A percentile compares a stretch with the other conserved stretches of the same genome.
Conservation (phyloP, 2,888 invertebrate species). For the Hecatera dysodea region DNA sequence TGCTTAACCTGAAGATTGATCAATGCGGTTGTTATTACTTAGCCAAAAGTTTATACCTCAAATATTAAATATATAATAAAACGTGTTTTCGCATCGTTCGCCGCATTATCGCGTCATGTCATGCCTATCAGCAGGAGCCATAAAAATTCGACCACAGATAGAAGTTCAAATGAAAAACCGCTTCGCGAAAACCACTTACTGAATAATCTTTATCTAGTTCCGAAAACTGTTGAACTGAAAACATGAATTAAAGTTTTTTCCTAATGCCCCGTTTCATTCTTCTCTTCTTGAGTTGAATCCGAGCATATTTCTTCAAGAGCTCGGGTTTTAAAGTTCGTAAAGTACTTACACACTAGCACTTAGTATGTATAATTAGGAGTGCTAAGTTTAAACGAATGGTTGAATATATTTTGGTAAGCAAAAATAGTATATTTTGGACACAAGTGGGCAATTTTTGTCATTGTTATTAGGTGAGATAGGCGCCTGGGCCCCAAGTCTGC, state of each 20-base stretch:
- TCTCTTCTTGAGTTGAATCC: constrained; percentile 1
- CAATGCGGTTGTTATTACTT: no score
- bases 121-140: not conserved
- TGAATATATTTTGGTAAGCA: not conserved
- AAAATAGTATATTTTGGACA: not conserved
- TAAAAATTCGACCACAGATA: not conserved
- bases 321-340: constrained; percentile 28
- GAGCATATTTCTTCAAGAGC: constrained; percentile 36
- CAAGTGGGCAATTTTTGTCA: no score
- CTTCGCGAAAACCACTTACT: not conserved
- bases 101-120: no score
- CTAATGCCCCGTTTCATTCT: constrained; percentile 6
- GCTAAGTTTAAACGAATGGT: not conserved
- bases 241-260: constrained; percentile 37
- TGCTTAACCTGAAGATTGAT: no score
- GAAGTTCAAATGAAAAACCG: constrained; percentile 8
- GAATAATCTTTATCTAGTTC: constrained; percentile 11
- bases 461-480: no score
- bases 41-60: no score
- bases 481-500: no score
- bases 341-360: constrained; percentile 18
- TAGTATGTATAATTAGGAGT: constrained; percentile 14
- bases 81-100: no score
- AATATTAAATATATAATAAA: no score
- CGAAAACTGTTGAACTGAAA: constrained; percentile 33